Percentiles rank a stretch among this genome's conserved stretches.
Conservation (phyloP, 2,888 invertebrate genomes). For the Nomada lathburiana region DNA sequence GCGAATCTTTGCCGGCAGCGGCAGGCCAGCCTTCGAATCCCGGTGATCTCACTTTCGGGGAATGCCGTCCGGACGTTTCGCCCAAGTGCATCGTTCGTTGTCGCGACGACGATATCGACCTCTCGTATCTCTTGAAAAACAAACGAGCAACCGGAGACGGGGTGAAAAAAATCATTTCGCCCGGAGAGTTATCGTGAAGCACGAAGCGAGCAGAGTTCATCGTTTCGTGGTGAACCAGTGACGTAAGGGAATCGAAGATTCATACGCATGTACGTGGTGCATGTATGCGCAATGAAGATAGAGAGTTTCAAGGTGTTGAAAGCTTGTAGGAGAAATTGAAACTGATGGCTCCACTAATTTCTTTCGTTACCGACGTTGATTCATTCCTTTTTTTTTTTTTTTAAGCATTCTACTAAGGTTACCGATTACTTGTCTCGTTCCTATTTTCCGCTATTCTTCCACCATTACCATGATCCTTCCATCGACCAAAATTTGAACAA, state of each 20-base stretch:
- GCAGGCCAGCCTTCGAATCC: conserved; percentile 56
- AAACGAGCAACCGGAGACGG: conserved; percentile 31
- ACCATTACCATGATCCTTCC: no score
- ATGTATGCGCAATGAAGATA: no score
- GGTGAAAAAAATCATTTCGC: conserved; percentile 3
- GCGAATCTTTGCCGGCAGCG: conserved; percentile 25
- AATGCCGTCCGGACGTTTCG: conserved; percentile 81
- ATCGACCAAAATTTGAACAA: background rate
- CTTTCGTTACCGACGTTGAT: no score
- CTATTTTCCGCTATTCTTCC: no score
- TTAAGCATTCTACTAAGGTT: no score
- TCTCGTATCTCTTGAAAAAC: conserved; percentile 65
- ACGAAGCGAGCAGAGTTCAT: background rate
- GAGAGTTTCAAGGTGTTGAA: no score
- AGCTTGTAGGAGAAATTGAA: no score
- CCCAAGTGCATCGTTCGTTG: conserved; percentile 80
- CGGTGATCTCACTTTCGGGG: conserved; percentile 82
- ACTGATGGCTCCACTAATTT: no score
- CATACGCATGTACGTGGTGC: no score
- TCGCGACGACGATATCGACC: conserved; percentile 75
- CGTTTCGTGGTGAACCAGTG: background rate
- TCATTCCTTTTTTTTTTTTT: no score
- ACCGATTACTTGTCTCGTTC: no score
- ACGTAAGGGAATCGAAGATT: background rate
- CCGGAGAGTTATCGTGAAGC: background rate